phyloP scores from a whole-genome alignment of 2,113 vertebrate species.

The Hyaena hyaena region DNA sequence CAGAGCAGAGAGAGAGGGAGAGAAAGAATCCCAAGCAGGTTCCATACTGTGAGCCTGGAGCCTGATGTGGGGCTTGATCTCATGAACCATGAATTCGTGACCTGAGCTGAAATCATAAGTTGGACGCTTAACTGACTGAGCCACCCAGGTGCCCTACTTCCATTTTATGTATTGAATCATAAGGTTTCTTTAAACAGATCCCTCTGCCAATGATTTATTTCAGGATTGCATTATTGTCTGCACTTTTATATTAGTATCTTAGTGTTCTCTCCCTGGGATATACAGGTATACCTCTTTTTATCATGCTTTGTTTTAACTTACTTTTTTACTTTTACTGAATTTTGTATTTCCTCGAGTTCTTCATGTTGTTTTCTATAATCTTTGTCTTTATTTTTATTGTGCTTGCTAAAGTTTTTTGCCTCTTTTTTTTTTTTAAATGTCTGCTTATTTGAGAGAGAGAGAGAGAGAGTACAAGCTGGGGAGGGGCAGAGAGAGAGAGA shows the following conservation, averaged over 20 bases:
- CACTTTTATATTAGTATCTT: not conserved
- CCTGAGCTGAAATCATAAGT: no score
- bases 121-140: no score
- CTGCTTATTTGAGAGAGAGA: no score
- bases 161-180: not conserved
- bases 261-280: not conserved
- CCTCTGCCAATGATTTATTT: not conserved
- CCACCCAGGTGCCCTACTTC: not conserved
- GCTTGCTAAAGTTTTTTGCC: not conserved
- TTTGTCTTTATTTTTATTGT: not conserved
- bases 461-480: no score
- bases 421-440: not conserved
- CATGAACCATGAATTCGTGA: no score
- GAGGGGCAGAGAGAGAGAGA: no score
- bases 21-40: no score
- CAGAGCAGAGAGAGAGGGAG: no score
- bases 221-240: not conserved
- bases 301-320: not conserved
- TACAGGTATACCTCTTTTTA: not conserved
- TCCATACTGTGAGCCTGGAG: no score
- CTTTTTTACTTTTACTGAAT: not conserved
- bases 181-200: not conserved
- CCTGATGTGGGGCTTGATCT: no score
- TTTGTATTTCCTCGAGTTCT: not conserved
- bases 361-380: not conserved